phyloP scores from a whole-genome alignment of 2,888 invertebrate genomes.

The Therioaphis trifolii region DNA sequence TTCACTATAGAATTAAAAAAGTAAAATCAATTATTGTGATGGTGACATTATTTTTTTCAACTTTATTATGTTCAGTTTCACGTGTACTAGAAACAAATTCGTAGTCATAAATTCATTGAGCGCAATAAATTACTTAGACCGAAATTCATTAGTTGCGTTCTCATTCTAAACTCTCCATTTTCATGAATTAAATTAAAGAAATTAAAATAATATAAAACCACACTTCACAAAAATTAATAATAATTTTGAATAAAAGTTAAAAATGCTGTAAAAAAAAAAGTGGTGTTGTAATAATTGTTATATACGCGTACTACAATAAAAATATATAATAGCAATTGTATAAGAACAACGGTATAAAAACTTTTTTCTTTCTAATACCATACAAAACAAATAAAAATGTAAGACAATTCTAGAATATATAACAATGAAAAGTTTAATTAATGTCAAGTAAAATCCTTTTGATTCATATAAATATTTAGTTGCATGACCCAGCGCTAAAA shows the following conservation, averaged over 20 bases:
- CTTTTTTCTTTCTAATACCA: background rate
- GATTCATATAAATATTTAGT: background rate
- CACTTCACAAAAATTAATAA: constrained; percentile 11
- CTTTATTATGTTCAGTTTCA: background rate
- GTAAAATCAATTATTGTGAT: background rate
- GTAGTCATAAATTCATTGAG: constrained; percentile 6
- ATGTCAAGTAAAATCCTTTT: background rate
- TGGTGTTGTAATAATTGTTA: no score
- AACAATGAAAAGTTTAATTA: constrained; percentile 12
- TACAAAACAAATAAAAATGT: background rate
- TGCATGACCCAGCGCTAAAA: no score
- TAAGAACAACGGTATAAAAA: constrained; percentile 3
- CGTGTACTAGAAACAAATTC: background rate
- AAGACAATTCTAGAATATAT: background rate
- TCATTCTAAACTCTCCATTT: background rate
- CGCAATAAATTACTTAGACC: constrained; percentile 6
- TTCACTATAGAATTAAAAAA: background rate
- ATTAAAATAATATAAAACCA: constrained; percentile 1
- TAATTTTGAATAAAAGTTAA: constrained; percentile 7
- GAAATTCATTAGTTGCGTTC: constrained; percentile 22
- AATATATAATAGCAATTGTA: constrained; percentile 17
- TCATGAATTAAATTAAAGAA: constrained; percentile 32
- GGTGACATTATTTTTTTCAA: background rate
- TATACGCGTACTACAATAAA: background rate
- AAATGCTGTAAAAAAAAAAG: constrained; percentile 10